Evolutionary conservation across 2,797 vertebrate species (phyloP).

Genomic region (Chromis chromis): DNA sequence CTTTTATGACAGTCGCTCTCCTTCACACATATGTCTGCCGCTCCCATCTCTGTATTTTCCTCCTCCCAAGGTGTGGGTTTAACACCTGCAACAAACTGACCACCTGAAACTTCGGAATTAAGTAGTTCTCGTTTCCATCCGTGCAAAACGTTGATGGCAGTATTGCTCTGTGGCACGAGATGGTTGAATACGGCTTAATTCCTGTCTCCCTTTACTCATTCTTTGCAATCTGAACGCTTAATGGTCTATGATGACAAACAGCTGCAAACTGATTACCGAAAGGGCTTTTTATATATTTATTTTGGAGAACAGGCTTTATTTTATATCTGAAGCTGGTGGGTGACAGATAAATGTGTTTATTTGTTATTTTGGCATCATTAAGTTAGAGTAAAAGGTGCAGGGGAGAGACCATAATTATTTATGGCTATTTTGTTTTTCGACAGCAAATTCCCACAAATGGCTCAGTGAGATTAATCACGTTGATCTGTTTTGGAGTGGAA

Average conservation of each 20-base stretch:
- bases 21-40: constrained; percentile 13
- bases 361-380: constrained; percentile 67
- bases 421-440: constrained; percentile 60
- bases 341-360: constrained; percentile 68
- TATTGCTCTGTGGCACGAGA: constrained; percentile 20
- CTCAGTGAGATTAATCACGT: constrained; percentile 58
- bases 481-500: constrained; percentile 55
- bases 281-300: constrained; percentile 50
- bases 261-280: constrained; percentile 49
- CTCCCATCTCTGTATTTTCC: constrained; percentile 27
- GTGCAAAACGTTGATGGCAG: constrained; percentile 1
- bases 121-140: constrained; percentile 30
- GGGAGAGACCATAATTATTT: constrained; percentile 66
- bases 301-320: constrained; percentile 28
- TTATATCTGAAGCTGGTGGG: constrained; percentile 27
- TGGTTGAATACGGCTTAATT: constrained; percentile 12
- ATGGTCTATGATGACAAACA: constrained; percentile 66
- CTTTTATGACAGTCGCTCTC: constrained; percentile 19
- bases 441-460: constrained; percentile 57
- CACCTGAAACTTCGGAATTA: constrained; percentile 13
- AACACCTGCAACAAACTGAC: constrained; percentile 8
- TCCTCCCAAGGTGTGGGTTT: constrained; percentile 23
- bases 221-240: constrained; percentile 42
- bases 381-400: constrained; percentile 53
- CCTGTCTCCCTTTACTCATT: constrained; percentile 14